Percentiles rank a stretch among this genome's conserved stretches.
Evolutionary conservation across 2,888 invertebrate genomes (phyloP).

Genomic region (Sinodicranocentrus sp.): DNA sequence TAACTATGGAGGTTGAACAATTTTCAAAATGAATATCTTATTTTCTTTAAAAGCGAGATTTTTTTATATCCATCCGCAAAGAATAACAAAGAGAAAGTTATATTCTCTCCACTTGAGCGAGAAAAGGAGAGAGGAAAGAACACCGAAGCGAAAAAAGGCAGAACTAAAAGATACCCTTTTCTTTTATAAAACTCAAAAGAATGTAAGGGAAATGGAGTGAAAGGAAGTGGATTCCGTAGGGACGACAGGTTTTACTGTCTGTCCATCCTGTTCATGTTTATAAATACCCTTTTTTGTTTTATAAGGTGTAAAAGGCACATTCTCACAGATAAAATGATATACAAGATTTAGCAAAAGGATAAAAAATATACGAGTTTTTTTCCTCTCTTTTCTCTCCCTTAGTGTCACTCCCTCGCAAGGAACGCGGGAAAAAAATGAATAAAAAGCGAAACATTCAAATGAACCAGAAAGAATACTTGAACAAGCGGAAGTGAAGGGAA

Average conservation of each 20-base stretch:
- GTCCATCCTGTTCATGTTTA: constrained; percentile 21
- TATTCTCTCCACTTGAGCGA: neutral
- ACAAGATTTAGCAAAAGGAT: constrained; percentile 20
- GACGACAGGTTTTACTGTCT: constrained; percentile 8
- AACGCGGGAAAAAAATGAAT: neutral
- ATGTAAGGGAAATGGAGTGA: constrained; percentile 51
- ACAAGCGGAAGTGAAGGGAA: constrained; percentile 72
- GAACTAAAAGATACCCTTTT: constrained; percentile 23
- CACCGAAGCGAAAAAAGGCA: no score
- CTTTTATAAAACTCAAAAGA: no score
- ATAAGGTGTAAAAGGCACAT: constrained; percentile 22
- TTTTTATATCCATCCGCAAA: no score
- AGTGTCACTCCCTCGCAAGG: neutral
- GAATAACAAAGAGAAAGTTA: neutral
- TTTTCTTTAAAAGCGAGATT: neutral
- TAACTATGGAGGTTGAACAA: no score
- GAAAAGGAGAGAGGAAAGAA: no score
- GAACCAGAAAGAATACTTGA: constrained; percentile 66
- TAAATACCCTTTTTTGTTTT: constrained; percentile 30
- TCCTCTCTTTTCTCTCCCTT: neutral
- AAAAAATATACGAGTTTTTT: no score
- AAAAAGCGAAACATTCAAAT: constrained; percentile 59
- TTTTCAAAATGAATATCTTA: neutral
- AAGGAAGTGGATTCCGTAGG: constrained; percentile 43
- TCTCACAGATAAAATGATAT: constrained; percentile 18